Conservation (phyloP, 2,888 invertebrate genomes). For the Macaria notata region DNA sequence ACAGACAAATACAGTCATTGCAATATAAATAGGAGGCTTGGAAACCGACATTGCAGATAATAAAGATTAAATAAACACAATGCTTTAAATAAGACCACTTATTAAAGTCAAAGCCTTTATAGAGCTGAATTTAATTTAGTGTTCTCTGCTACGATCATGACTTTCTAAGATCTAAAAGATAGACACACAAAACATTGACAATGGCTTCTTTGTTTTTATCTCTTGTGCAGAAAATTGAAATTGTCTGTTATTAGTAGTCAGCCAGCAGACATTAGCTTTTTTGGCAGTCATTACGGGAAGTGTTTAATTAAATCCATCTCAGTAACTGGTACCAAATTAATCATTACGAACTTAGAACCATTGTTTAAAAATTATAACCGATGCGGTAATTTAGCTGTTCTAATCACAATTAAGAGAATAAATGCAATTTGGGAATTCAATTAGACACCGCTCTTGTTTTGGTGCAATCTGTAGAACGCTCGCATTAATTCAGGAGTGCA, state of each 20-base stretch:
- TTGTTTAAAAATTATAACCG: too few species aligned
- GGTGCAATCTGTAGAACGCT: conserved; percentile 17
- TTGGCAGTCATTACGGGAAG: conserved; percentile 5
- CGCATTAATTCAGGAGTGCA: conserved; percentile 31
- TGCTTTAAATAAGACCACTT: not conserved
- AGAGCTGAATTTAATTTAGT: conserved; percentile 21
- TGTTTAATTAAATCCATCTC: conserved; percentile 3
- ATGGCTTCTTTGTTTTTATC: conserved; percentile 34
- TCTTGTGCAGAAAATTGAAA: conserved; percentile 29
- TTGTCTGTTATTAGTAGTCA: conserved; percentile 11
- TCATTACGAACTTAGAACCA: too few species aligned
- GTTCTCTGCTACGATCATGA: conserved; percentile 22
- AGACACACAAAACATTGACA: conserved; percentile 32
- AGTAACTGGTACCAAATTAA: too few species aligned
- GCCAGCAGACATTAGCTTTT: conserved; percentile 11
- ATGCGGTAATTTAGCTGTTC: too few species aligned
- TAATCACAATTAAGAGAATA: too few species aligned
- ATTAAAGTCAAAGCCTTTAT: conserved; percentile 17
- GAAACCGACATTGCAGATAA: conserved; percentile 5
- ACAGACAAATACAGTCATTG: conserved; percentile 15
- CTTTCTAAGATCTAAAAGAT: conserved; percentile 36
- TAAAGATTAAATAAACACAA: conserved; percentile 13
- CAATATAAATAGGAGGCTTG: conserved; percentile 6
- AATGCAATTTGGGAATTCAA: not conserved
- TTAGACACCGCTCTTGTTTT: not conserved